Evolutionary conservation across 2,797 vertebrate genomes (phyloP), one percentile per base, ranked within the genome.

Genomic region (Spatula versicolor): DNA sequence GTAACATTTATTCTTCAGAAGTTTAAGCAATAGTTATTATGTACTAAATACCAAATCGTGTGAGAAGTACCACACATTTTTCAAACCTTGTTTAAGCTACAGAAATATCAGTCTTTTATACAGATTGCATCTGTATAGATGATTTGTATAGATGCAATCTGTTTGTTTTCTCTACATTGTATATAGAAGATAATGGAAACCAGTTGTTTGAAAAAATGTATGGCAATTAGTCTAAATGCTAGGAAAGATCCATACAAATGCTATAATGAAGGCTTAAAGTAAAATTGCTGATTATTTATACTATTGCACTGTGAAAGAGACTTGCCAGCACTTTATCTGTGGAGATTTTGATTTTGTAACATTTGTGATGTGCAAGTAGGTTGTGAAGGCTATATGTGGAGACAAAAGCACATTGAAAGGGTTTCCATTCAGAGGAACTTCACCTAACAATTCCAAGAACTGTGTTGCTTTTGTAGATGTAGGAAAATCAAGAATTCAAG

Each of bases 311-410:
- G 6, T 88, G 68, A 88, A 87, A 90, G 81, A 66, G 66, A 35
- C 41, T 89, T 25, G n/a, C 14, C 37, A 59, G 25, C 46, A 62
- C 30, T 92, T 72, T 54, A 48, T 21, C 31, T 52, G 56, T 52
- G 50, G 87, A 80, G 81, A 85, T 92, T 92, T 80, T 90, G 74
- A 88, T 86, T 94, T 96, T 86, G 69, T 90, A 25, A 86, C 59
- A 84, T 92, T 77, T 77, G 35, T 58, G 48, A 77, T 71, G 52
- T 74, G 48, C 45, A 74, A 45, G 35, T 39, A 72, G n/a, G 23
- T 85, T 78, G 28, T 63, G 86, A 92, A 92, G 55, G n/a, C 33
- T 86, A 6, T 55, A 52, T 18, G 5, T 18, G 31, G 55, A 91
- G 50, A 94, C 66, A 96, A 94, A 96, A 93, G 52, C 37, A 71